Conservation (phyloP, 2,888 invertebrate species). For the Cephalotes varians region DNA sequence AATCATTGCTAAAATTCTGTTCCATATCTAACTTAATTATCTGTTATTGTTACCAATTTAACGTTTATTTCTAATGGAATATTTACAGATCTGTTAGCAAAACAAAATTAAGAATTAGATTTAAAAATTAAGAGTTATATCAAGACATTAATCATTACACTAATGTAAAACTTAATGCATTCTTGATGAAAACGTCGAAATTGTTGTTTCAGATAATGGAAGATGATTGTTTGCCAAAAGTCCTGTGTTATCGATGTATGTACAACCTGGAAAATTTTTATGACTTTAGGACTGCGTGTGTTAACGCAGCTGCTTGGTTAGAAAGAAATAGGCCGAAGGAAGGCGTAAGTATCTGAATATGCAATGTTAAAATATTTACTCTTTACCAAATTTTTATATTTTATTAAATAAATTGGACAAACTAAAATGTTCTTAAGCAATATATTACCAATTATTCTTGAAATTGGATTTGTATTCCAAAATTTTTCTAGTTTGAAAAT, state of each 20-base stretch:
- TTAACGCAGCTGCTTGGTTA: conserved; percentile 84
- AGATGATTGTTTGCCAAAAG: conserved; percentile 85
- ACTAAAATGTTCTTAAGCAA: not conserved
- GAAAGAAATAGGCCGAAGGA: conserved; percentile 81
- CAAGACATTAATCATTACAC: not conserved
- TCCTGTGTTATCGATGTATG: conserved; percentile 86
- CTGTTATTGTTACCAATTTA: not conserved
- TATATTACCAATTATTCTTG: not conserved
- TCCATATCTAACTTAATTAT: not conserved
- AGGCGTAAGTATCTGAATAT: conserved; percentile 72
- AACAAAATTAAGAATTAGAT: not conserved
- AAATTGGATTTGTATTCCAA: not conserved
- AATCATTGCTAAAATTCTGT: not conserved
- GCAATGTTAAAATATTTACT: not conserved
- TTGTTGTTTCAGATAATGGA: conserved; percentile 83
- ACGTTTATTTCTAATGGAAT: not conserved
- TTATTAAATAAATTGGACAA: not conserved
- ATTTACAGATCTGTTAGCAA: not conserved
- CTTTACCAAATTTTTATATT: not conserved
- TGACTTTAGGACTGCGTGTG: conserved; percentile 86
- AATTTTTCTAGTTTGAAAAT: not conserved
- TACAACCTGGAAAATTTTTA: conserved; percentile 86
- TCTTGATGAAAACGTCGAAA: not conserved
- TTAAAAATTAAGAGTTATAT: not conserved
- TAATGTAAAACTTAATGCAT: not conserved